These are phyloP conservation scores for Rotaria sp. DNA, from an alignment of 2,888 invertebrate species.

Conservation along the genomic window DNA sequence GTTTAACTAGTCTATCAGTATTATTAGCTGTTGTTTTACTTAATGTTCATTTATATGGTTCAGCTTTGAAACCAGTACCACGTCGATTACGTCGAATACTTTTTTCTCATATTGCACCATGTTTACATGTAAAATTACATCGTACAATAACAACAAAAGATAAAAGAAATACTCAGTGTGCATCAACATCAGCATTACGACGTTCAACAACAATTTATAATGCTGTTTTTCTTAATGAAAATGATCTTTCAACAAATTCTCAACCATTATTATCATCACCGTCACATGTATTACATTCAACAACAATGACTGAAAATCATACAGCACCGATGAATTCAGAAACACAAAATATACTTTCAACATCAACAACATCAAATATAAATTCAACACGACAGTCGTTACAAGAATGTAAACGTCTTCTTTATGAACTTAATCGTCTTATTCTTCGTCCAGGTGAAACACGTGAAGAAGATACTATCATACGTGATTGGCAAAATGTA, in stretches of 20 bases:
- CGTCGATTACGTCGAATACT: neutral
- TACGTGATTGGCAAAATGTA: constrained; percentile 13
- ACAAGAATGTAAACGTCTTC: constrained; percentile 1
- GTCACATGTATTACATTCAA: neutral
- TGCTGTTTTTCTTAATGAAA: neutral
- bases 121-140: constrained; percentile 2
- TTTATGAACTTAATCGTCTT: neutral
- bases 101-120: neutral
- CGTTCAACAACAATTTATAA: constrained; percentile 8
- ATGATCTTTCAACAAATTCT: neutral
- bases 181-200: neutral
- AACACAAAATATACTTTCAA: no score
- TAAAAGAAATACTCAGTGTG: neutral
- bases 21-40: constrained; percentile 60
- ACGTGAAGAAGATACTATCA: neutral
- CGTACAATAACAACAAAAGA: neutral
- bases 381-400: neutral
- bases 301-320: neutral
- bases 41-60: constrained; percentile 58
- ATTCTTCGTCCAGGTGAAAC: neutral
- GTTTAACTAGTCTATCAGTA: constrained; percentile 60
- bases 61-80: constrained; percentile 28
- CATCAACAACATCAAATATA: neutral
- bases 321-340: no score
- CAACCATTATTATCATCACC: neutral